Evolutionary conservation across 2,888 invertebrate species (phyloP).

Genomic region (Helicoverpa assulta): DNA sequence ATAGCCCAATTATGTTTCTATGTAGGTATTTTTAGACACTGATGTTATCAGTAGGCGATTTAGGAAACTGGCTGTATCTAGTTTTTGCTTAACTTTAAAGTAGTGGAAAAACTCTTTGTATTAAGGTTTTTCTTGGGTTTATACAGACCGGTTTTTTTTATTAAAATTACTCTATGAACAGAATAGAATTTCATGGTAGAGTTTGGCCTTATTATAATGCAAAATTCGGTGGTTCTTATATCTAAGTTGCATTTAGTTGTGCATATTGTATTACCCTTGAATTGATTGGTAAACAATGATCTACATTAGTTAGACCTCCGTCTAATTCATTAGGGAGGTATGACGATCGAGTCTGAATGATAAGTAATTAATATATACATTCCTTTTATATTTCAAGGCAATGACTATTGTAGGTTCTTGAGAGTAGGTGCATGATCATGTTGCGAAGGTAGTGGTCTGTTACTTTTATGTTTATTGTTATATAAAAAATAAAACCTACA

Average conservation of each 20-base stretch:
- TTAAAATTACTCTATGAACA: too few species aligned
- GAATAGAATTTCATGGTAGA: too few species aligned
- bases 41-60: neutral
- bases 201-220: too few species aligned
- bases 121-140: too few species aligned
- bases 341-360: neutral
- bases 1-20: neutral
- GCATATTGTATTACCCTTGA: neutral
- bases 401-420: neutral
- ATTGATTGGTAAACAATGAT: neutral
- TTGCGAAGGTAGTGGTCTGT: too few species aligned
- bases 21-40: neutral
- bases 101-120: too few species aligned
- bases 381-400: conserved; percentile 1
- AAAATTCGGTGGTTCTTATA: too few species aligned
- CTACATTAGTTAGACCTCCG: neutral
- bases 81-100: neutral
- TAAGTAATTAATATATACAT: neutral
- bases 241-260: too few species aligned
- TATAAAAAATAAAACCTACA: too few species aligned
- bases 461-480: too few species aligned
- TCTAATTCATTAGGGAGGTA: neutral
- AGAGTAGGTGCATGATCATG: too few species aligned
- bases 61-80: neutral
- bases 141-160: too few species aligned